These are phyloP conservation scores for Syritta pipiens DNA, from an alignment of 2,888 invertebrate species.

Conservation along the genomic window DNA sequence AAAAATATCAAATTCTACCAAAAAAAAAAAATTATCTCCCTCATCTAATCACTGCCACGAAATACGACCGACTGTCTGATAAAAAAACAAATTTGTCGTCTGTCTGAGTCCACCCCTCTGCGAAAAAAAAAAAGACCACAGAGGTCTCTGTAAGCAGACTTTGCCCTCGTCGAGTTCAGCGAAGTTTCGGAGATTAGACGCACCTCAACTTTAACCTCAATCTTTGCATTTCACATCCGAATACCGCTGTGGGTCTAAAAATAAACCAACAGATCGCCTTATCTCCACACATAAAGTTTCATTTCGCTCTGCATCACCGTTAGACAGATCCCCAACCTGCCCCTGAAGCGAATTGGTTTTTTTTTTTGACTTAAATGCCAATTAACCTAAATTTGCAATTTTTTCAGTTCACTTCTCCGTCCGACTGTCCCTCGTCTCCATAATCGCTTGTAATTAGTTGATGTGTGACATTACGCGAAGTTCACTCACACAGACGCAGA, in stretches of 20 bases:
- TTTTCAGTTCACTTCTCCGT: not conserved
- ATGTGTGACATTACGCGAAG: slow-evolving; percentile 6
- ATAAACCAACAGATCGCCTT: slow-evolving; percentile 18
- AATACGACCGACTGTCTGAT: too few relatives aligned
- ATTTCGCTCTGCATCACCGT: too few relatives aligned
- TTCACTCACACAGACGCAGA: not conserved
- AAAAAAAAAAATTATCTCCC: too few relatives aligned
- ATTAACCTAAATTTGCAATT: slow-evolving; percentile 40
- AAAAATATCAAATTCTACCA: too few relatives aligned
- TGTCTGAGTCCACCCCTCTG: too few relatives aligned
- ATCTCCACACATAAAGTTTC: too few relatives aligned
- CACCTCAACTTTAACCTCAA: not conserved
- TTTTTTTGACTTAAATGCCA: slow-evolving; percentile 27
- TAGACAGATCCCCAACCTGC: slow-evolving; percentile 17
- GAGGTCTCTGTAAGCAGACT: too few relatives aligned
- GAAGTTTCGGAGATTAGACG: slow-evolving; percentile 5
- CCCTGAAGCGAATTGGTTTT: not conserved
- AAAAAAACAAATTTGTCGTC: too few relatives aligned
- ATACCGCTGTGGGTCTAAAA: too few relatives aligned
- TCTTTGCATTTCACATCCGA: not conserved
- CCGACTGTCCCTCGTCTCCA: not conserved
- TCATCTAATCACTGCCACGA: too few relatives aligned
- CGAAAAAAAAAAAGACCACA: too few relatives aligned
- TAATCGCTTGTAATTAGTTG: slow-evolving; percentile 34
- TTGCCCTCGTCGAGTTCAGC: too few relatives aligned